These are phyloP conservation scores for Pseudachorutes palmiensis DNA, from an alignment of 1,140 invertebrate species.

Conservation along the genomic window DNA sequence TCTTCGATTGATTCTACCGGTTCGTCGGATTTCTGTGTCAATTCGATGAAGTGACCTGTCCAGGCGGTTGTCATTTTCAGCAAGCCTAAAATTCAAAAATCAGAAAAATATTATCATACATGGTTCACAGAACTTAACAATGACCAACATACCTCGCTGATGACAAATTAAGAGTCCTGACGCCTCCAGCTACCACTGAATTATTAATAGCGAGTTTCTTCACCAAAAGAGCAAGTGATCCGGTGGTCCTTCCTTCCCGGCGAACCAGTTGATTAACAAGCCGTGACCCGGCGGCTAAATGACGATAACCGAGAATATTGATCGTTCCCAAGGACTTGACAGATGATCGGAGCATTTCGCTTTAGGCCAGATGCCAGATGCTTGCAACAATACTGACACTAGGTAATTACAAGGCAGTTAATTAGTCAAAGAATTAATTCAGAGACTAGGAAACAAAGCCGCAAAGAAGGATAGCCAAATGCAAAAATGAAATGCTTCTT, in stretches of 20 bases:
- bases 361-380: neutral
- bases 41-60: slow-evolving; percentile 56
- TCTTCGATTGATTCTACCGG: slow-evolving; percentile 56
- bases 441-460: too few species aligned
- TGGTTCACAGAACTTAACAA: neutral
- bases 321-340: neutral
- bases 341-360: neutral
- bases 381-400: neutral
- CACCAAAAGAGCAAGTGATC: neutral
- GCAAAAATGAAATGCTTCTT: too few species aligned
- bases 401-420: too few species aligned
- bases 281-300: neutral
- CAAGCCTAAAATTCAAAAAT: neutral
- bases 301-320: neutral
- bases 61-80: slow-evolving; percentile 39
- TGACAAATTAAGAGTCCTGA: neutral
- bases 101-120: neutral
- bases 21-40: slow-evolving; percentile 59
- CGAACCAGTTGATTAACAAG: neutral
- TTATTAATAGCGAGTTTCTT: too few species aligned
- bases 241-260: neutral
- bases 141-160: too few species aligned
- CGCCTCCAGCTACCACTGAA: too few species aligned
- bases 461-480: too few species aligned
- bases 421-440: too few species aligned